Evolutionary conservation across 1,140 invertebrate species (phyloP), one percentile per base, ranked within the genome.

Genomic region (Oreohelix idahoensis): DNA sequence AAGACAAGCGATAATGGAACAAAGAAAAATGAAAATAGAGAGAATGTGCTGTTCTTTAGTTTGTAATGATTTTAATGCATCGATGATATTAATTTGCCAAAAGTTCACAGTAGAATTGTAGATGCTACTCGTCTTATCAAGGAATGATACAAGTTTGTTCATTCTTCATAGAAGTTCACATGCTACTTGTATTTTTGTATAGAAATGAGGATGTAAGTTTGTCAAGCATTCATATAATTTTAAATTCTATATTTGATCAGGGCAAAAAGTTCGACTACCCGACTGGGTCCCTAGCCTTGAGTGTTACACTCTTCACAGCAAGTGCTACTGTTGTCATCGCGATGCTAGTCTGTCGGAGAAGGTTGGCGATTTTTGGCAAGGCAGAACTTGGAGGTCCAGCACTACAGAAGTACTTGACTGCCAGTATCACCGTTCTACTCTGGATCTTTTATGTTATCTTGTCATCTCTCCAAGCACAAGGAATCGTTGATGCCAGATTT

Each of bases 381-480:
- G 94, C 93, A 23, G 95, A 95, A 90, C 91, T 95, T 2, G 95
- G 95, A 32, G 95, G 95, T 26, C 93, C 93, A 20, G 84, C 78
- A 8, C 82, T 84, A 8, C 73, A 90, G 0, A 94, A 93, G 84
- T 92, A 90, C 75, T 39, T 90, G 0, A 90, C 91, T n/a, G 92
- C 89, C 5, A 79, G 91, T 8, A 84, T 94, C 81, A 86, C 94
- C 17, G 80, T 94, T 29, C 76, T 83, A 20, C 87, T 95, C 4
- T 95, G 94, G 94, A 78, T 94, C 45, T 32, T 94, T 0, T 95
- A 95, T 83, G 87, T 95, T 10, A 51, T 94, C 0, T 66, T 94
- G 20, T 94, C 94, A n/a, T 88, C 86, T 17, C 73, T 90, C 42
- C 82, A 87, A 78, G 84, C 88, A 23, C 84, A 88, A 36, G 73